Percentiles rank a stretch among this genome's conserved stretches.
phyloP scores from a whole-genome alignment of 2,888 invertebrate species.

The Camptogramma bilineatum region DNA sequence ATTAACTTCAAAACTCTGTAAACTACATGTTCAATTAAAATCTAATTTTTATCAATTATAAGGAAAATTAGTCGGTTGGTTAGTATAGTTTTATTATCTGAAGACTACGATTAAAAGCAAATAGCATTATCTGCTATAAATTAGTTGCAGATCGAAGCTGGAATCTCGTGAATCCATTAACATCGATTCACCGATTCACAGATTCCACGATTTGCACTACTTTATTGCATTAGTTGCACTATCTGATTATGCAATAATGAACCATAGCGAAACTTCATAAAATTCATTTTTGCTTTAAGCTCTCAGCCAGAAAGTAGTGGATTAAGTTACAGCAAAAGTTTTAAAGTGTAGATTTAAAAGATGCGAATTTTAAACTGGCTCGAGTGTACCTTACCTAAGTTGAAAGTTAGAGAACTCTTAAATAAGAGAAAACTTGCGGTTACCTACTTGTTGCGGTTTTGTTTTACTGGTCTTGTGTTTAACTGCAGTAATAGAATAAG shows the following conservation, averaged over 20 bases:
- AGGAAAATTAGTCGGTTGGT: no score
- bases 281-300: background rate
- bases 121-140: conserved; percentile 13
- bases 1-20: no score
- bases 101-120: background rate
- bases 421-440: conserved; percentile 33
- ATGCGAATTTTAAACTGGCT: conserved; percentile 4
- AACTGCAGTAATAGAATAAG: conserved; percentile 16
- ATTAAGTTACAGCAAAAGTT: conserved; percentile 10
- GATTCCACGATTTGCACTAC: conserved; percentile 22
- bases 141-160: conserved; percentile 26
- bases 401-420: conserved; percentile 25
- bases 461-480: background rate
- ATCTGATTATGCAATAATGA: background rate
- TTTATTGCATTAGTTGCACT: conserved; percentile 19
- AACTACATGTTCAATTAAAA: no score
- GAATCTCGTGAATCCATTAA: conserved; percentile 35
- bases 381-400: conserved; percentile 19
- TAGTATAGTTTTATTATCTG: background rate
- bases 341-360: conserved; percentile 9
- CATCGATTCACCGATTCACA: conserved; percentile 35
- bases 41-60: no score
- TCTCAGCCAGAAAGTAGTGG: background rate
- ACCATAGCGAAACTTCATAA: background rate
- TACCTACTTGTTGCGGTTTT: conserved; percentile 18